These are phyloP conservation scores for Pygathrix nemaeus DNA, from an alignment of 2,113 vertebrate species.

Conservation along the genomic window DNA sequence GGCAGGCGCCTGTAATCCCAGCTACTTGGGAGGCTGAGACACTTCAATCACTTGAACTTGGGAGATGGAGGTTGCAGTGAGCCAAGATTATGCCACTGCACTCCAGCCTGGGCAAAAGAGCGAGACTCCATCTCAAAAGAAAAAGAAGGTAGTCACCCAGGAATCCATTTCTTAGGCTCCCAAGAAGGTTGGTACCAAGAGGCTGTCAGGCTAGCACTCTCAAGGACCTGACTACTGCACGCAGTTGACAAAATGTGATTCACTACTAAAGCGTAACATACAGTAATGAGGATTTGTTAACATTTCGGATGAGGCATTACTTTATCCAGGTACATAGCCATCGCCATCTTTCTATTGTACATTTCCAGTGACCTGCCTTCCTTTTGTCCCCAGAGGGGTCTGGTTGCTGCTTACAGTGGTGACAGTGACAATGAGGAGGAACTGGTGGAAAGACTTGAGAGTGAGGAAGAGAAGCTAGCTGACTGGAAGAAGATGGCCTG, in stretches of 20 bases:
- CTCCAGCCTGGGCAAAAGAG: too few species aligned
- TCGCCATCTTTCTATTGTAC: background rate
- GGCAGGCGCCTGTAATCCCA: too few species aligned
- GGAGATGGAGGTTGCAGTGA: too few species aligned
- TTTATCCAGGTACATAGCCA: background rate
- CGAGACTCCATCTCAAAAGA: too few species aligned
- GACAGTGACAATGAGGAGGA: constrained; percentile 97
- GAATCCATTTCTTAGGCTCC: background rate
- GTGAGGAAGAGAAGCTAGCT: constrained; percentile 92
- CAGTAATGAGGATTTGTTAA: background rate
- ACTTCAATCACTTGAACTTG: too few species aligned
- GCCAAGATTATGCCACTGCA: too few species aligned
- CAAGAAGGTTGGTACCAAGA: background rate
- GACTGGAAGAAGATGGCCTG: constrained; percentile 99
- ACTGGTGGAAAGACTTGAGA: constrained; percentile 88
- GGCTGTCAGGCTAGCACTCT: background rate
- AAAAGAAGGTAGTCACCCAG: background rate
- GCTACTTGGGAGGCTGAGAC: too few species aligned
- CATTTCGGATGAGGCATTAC: background rate
- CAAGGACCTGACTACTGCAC: background rate
- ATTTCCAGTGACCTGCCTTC: background rate
- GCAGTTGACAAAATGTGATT: background rate
- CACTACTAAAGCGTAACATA: background rate
- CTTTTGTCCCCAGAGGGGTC: constrained; percentile 86
- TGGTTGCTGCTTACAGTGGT: constrained; percentile 97